phyloP scores from a whole-genome alignment of 2,888 invertebrate genomes.

The Eumacrocentrus americanus region DNA sequence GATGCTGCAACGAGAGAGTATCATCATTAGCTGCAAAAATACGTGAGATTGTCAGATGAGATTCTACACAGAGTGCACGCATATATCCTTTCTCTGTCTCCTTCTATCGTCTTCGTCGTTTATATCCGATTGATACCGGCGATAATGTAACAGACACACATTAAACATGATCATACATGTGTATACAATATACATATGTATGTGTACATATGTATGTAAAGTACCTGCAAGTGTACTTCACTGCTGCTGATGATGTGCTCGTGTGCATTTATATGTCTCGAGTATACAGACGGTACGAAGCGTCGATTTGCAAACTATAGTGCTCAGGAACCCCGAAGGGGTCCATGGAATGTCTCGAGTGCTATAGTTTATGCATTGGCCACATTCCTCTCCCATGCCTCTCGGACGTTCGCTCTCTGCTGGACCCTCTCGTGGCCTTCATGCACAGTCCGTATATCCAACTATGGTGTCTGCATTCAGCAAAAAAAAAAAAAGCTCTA shows the following conservation, averaged over 20 bases:
- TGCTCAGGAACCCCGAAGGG: conserved; percentile 26
- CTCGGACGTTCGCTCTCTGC: conserved; percentile 42
- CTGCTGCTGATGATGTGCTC: background rate
- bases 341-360: conserved; percentile 50
- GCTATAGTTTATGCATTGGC: conserved; percentile 60
- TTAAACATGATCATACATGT: background rate
- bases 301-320: conserved; percentile 52
- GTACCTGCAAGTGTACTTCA: conserved; percentile 9
- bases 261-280: conserved; percentile 21
- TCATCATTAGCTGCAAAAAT: conserved; percentile 16
- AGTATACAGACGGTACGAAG: conserved; percentile 21
- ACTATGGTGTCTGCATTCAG: background rate
- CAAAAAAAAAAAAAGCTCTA: background rate
- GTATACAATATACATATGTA: background rate
- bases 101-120: conserved; percentile 19
- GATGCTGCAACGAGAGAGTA: background rate
- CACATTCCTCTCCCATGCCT: conserved; percentile 61
- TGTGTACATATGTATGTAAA: background rate
- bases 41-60: conserved; percentile 22
- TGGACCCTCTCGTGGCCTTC: conserved; percentile 8
- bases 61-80: background rate
- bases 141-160: conserved; percentile 33
- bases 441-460: background rate
- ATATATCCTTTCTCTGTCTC: background rate
- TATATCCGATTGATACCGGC: conserved; percentile 32